Percentiles rank a stretch among this genome's conserved stretches.
Conservation (phyloP, 2,113 vertebrate genomes). For the Podocnemis expansa region DNA sequence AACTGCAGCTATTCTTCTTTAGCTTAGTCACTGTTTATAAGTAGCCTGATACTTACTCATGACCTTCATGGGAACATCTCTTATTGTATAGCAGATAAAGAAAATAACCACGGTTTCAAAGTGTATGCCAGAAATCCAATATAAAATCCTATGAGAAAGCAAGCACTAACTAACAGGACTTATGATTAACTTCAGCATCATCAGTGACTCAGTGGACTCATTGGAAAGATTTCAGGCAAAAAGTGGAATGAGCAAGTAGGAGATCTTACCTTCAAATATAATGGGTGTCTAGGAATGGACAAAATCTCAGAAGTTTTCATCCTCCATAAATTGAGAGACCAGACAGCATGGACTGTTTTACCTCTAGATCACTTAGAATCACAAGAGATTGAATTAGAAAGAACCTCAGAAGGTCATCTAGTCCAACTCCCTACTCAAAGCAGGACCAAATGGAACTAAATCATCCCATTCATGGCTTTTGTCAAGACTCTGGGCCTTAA, state of each 20-base stretch:
- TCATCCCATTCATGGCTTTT: no score
- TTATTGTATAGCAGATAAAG: slow-evolving; percentile 66
- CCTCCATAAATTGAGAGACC: slow-evolving; percentile 6
- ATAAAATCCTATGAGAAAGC: slow-evolving; percentile 50
- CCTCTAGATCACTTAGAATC: not conserved
- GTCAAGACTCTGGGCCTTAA: no score
- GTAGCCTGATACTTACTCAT: slow-evolving; percentile 22
- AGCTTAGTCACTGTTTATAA: slow-evolving; percentile 63
- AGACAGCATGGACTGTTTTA: slow-evolving; percentile 19
- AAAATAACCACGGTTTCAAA: slow-evolving; percentile 39
- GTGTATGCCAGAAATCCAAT: slow-evolving; percentile 40
- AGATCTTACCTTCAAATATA: slow-evolving; percentile 1
- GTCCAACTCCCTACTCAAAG: no score
- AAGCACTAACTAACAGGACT: not conserved
- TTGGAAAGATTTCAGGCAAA: not conserved
- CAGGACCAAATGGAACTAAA: no score
- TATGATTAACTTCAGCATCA: slow-evolving; percentile 8
- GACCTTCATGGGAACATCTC: slow-evolving; percentile 47
- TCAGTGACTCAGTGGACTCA: not conserved
- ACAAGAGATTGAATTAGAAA: no score
- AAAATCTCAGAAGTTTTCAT: not conserved
- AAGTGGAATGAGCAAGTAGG: not conserved
- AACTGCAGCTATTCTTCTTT: slow-evolving; percentile 43
- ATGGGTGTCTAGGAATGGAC: slow-evolving; percentile 20
- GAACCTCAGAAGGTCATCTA: no score